Evolutionary conservation across 2,888 invertebrate species (phyloP).

Genomic region (Thecophora atra): DNA sequence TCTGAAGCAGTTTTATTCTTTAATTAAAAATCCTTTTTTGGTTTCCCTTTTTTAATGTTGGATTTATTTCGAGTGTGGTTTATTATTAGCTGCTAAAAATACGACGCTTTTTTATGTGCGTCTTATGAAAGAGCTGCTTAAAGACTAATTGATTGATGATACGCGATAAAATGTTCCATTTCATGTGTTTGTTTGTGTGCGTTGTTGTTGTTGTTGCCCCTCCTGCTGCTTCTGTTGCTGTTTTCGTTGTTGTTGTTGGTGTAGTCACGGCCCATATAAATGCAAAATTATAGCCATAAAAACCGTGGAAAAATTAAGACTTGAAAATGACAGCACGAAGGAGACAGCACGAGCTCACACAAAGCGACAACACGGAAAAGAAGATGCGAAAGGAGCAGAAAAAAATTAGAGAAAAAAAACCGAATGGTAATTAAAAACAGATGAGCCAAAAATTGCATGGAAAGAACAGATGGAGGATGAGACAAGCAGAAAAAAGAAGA

Average conservation of each 20-base stretch:
- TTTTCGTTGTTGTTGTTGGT: constrained; percentile 12
- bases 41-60: no score
- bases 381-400: not conserved
- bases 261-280: constrained; percentile 31
- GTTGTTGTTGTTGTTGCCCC: not conserved
- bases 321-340: not conserved
- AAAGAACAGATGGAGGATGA: not conserved
- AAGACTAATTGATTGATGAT: constrained; percentile 64
- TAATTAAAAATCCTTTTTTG: no score
- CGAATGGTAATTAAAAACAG: constrained; percentile 30
- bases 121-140: constrained; percentile 28
- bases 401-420: constrained; percentile 15
- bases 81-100: not conserved
- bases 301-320: constrained; percentile 7
- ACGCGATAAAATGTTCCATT: constrained; percentile 64
- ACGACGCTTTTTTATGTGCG: not conserved
- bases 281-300: constrained; percentile 22
- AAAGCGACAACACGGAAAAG: not conserved
- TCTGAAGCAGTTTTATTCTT: no score
- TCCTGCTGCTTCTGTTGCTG: not conserved
- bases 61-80: constrained; percentile 3
- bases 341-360: not conserved
- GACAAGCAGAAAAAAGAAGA: not conserved
- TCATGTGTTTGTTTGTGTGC: constrained; percentile 5
- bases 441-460: constrained; percentile 6